Evolutionary conservation across 37 sponge, comb jelly and placozoan genomes (phyloP).

Genomic region (Chondrilla cf. caribensis): DNA sequence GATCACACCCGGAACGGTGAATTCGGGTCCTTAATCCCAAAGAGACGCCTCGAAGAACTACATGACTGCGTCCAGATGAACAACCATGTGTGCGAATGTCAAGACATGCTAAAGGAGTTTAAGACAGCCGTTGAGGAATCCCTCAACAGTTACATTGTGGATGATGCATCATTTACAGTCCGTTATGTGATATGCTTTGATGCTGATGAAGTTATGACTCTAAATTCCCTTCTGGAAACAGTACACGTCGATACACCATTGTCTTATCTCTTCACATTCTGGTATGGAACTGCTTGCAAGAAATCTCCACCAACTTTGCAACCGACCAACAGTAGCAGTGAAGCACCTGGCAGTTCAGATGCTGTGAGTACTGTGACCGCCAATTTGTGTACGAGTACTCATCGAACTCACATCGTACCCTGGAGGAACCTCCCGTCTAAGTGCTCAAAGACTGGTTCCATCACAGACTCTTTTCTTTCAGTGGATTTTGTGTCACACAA

Average conservation of each 20-base stretch:
- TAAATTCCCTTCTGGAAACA: background rate
- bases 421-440: background rate
- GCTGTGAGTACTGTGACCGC: background rate
- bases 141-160: background rate
- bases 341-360: background rate
- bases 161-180: background rate
- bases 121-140: background rate
- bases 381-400: background rate
- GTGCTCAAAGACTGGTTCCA: background rate
- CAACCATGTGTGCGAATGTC: background rate
- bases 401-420: background rate
- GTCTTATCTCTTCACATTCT: background rate
- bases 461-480: background rate
- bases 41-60: too few relatives aligned
- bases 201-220: background rate
- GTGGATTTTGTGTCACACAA: background rate
- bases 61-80: background rate
- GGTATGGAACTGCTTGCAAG: background rate
- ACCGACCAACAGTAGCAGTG: background rate
- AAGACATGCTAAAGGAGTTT: background rate
- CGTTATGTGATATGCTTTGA: background rate
- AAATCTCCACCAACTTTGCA: background rate
- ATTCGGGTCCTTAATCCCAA: too few relatives aligned
- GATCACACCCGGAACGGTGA: background rate
- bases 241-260: background rate